A percentile compares a stretch with the other conserved stretches of the same genome.
These are phyloP conservation scores for Brachionus asplanchnoidis DNA, from an alignment of 1,140 invertebrate genomes.

Conservation along the genomic window DNA sequence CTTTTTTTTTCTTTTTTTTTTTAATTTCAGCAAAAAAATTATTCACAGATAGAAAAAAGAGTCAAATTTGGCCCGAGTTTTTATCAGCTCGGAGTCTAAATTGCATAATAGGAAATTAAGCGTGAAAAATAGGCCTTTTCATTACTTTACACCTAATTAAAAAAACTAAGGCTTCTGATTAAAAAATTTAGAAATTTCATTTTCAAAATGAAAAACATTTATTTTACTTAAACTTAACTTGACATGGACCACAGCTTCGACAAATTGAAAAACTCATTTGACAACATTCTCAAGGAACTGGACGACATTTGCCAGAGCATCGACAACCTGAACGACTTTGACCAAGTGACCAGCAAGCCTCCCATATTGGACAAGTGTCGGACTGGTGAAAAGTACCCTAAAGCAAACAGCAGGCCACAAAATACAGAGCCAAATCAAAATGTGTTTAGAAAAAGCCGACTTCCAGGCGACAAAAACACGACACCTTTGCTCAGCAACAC, in stretches of 20 bases:
- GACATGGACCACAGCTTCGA: slow-evolving; percentile 4
- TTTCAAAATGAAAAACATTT: background rate
- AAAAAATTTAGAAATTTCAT: background rate
- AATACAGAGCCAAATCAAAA: background rate
- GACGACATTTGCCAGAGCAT: slow-evolving; percentile 32
- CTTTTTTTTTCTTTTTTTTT: background rate
- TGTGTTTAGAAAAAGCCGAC: background rate
- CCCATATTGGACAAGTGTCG: background rate
- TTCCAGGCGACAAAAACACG: background rate
- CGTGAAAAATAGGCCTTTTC: background rate
- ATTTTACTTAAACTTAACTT: background rate
- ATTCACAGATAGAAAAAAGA: background rate
- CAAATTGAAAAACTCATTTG: background rate
- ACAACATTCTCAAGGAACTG: slow-evolving; percentile 39
- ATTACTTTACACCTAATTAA: background rate
- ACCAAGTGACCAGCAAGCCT: background rate
- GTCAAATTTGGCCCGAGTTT: background rate
- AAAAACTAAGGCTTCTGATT: background rate
- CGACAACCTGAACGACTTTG: slow-evolving; percentile 11
- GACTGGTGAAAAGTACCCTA: background rate
- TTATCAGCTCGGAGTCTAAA: background rate
- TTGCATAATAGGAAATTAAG: background rate
- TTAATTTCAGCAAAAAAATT: background rate
- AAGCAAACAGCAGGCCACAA: background rate
- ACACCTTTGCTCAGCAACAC: background rate